Conservation (phyloP, 2,113 vertebrate genomes). For the Greenwoodochromis staneri region DNA sequence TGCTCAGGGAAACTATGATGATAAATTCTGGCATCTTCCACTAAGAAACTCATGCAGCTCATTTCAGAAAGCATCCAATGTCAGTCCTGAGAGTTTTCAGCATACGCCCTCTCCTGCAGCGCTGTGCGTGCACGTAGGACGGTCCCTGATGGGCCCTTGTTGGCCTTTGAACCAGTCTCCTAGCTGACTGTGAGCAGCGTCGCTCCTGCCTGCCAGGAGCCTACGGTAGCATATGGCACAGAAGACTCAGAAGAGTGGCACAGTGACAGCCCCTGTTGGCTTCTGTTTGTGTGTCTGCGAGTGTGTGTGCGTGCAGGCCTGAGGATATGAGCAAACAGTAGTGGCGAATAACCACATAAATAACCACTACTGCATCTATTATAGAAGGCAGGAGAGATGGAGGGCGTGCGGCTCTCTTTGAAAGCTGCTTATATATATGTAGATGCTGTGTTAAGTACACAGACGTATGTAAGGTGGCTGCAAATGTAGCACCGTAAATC, state of each 20-base stretch:
- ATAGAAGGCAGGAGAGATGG: not conserved
- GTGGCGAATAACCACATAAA: slow-evolving; percentile 55
- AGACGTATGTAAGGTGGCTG: not conserved
- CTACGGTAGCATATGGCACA: slow-evolving; percentile 42
- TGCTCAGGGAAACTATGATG: not conserved
- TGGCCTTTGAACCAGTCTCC: slow-evolving; percentile 50
- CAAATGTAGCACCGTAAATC: not conserved
- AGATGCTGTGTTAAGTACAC: not conserved
- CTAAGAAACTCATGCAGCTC: not conserved
- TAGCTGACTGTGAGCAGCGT: slow-evolving; percentile 8
- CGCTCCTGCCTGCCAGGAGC: slow-evolving; percentile 38
- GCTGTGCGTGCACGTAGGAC: not conserved
- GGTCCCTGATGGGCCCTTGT: slow-evolving; percentile 34
- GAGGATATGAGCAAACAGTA: slow-evolving; percentile 37
- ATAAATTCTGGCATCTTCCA: not conserved
- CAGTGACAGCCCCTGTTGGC: slow-evolving; percentile 35
- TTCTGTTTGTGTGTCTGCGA: not conserved
- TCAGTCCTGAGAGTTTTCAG: not conserved
- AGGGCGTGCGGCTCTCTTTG: not conserved
- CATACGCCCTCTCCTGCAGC: not conserved
- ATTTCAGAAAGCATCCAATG: not conserved
- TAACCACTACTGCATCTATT: slow-evolving; percentile 55
- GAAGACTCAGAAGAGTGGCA: slow-evolving; percentile 27
- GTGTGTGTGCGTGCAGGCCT: not conserved
- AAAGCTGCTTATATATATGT: not conserved